Base-by-base conservation (phyloP, 37 sponge, comb jelly and placozoan species). In the Halichondria panicea region DNA sequence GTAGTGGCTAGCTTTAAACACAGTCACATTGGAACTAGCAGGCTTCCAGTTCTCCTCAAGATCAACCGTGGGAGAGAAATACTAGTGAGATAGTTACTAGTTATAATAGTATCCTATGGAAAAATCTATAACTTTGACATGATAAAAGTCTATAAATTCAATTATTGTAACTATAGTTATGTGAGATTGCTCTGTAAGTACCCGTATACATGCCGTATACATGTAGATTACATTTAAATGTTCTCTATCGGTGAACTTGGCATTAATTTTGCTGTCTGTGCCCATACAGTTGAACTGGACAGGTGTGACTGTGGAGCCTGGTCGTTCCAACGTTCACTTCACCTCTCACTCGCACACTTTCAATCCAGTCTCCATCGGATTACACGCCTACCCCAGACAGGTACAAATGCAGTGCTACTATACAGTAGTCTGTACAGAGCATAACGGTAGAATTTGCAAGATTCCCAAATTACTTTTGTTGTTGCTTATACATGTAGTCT, bases 41-140 rank as follows among this genome's bases (percentile, higher is more conserved):
- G 35, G n/a, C 86, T 88, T 22, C 88, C 91, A 31, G 80, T 88
- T 25, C 80, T 88, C 22, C 79, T 93, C n/a, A 93, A 93, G 75
- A 81, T 93, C 34, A 71, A 82, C 71, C 65, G 71, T 53, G 90
- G 94, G 19, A 71, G 90, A 48, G 90, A 89, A 32, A 74, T 94
- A 48, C 73, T 89, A 76, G 92, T 91, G 24, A 64, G 86, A 68
- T 35, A 13, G 6, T 9, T 11, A 9, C 18, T 68, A 25, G 9
- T 9, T 44, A 8, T 68, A 44, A 9, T 8, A 67, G 28, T 38
- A 53, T 36, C 18, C 27, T 70, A 36, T 61, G 31, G 44, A 8
- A 19, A n/a, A n/a, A n/a, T n/a, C n/a, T n/a, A n/a, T n/a, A n/a
- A n/a, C n/a, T n/a, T n/a, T n/a, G n/a, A n/a, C n/a, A n/a, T n/a